These are phyloP conservation scores for Capitella teleta DNA, from an alignment of 1,140 invertebrate species.

Conservation along the genomic window DNA sequence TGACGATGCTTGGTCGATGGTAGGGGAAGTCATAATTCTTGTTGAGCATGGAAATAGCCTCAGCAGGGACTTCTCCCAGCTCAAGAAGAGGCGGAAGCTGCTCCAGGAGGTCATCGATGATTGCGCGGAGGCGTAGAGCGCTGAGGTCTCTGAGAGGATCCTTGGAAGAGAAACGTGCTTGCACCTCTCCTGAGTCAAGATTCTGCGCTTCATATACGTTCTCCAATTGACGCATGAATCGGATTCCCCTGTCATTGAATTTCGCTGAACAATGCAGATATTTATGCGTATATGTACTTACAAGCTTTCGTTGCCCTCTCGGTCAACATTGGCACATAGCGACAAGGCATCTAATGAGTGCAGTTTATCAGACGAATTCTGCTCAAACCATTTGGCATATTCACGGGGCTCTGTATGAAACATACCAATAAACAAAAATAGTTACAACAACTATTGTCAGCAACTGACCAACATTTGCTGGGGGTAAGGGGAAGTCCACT, in stretches of 20 bases:
- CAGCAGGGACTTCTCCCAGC: conserved; percentile 23
- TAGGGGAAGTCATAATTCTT: conserved; percentile 31
- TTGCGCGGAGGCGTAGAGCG: conserved; percentile 24
- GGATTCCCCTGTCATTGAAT: conserved; percentile 18
- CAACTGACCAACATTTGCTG: conserved; percentile 29
- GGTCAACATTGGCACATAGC: conserved; percentile 24
- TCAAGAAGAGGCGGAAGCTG: conserved; percentile 32
- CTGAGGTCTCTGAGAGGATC: conserved; percentile 12
- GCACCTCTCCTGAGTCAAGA: conserved; percentile 24
- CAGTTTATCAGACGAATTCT: conserved; percentile 22
- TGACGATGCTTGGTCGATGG: conserved; percentile 31
- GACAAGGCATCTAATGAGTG: conserved; percentile 23
- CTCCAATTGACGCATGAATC: conserved; percentile 27
- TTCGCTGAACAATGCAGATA: not conserved
- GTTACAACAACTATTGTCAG: not conserved
- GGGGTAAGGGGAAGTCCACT: conserved; percentile 25
- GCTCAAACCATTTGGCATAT: conserved; percentile 30
- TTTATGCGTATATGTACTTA: not conserved
- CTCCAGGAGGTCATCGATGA: conserved; percentile 32
- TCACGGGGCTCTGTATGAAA: conserved; percentile 22
- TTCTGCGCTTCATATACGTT: conserved; percentile 34
- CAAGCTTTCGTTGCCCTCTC: conserved; percentile 22
- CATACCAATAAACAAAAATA: not conserved
- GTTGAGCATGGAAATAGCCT: not conserved
- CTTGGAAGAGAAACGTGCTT: conserved; percentile 2